Evolutionary conservation across 2,113 vertebrate species (phyloP), one percentile per base, ranked within the genome.

Genomic region (Calonectris borealis): DNA sequence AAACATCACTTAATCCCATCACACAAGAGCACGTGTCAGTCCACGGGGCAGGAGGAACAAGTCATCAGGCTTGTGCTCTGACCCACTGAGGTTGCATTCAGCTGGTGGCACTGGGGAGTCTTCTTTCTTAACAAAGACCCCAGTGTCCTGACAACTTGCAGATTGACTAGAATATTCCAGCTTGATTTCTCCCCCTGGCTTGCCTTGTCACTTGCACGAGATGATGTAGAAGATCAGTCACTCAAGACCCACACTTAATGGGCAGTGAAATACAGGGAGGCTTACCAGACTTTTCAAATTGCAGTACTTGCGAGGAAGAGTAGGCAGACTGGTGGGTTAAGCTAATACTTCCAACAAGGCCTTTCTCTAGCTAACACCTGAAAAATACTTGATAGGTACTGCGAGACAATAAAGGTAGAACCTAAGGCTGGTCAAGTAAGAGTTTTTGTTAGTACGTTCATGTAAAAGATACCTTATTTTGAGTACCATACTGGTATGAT

Each of bases 21-120:
- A 29, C 3, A 3, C 19, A 38, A 6, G 44, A 55, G 36, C 2
- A 36, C 0, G 2, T 3, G 24, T 5, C 60, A 54, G 66, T 12
- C 36, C 25, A 24, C 26, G 8, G 18, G 2, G 69, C 34, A 62
- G 7, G 9, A 16, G 29, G 16, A 27, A 24, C 8, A 6, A 11
- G 7, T 3, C 54, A 11, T 13, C 18, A 31, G 58, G n/a, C 40
- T 60, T 6, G 2, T 29, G 60, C 83, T 76, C 64, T 15, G 42
- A 18, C 36, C 52, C 60, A 2, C 38, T 1, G 51, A 4, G 20
- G 3, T 0, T 3, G 20, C 6, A 4, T 31, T 58, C 42, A 51
- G 48, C 52, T 1, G 2, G 8, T 3, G 29, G 27, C 13, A 7
- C 76, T 19, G 48, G 76, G 36, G 26, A 10, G 25, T 15, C 21